Base-by-base conservation (phyloP, 53 echinoderm and acorn worm species). In the Glandiceps talaboti region DNA sequence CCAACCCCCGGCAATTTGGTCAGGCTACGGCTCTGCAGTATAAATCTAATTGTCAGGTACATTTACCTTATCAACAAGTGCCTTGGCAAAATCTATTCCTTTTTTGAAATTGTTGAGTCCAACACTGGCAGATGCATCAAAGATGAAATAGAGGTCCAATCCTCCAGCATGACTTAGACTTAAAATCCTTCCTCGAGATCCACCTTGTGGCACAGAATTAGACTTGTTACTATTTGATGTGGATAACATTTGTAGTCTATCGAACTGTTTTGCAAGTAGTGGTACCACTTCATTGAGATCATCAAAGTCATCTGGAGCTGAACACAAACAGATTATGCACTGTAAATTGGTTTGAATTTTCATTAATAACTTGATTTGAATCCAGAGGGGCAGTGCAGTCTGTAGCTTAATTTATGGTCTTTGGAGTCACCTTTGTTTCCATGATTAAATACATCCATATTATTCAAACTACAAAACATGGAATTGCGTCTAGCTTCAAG, bases 81-180 rank as follows among this genome's bases (percentile, higher is more conserved):
- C 30, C 28, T 45, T 86, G 1, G 87, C 87, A 79, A 86, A 86
- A 1, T 28, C 30, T 32, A 82, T 86, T 28, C 77, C 79, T 29
- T 1, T 74, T 0, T 79, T 27, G 26, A 86, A 86, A 29, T 79
- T 83, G 0, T 28, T 27, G 0, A 6, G 14, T 1, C 87, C 87
- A 0, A 86, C 77, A 27, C 87, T 86, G 0, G 33, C 74, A 31
- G 87, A 86, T 1, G 83, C 75, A 83, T 86, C 87, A 75, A 86
- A 86, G 14, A 77, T 31, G 79, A 86, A 83, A 75, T 64, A 83
- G 30, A 86, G 33, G 72, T 86, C 87, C 12, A 86, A 27, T 0
- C 83, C 87, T 12, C 10, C 0, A 26, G 27, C 14, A 76, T 87
- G 76, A 0, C 29, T 1, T 29, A 14, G 73, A 25, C 76, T 74